These are phyloP conservation scores for Pseudachorutes palmiensis DNA, from an alignment of 1,140 invertebrate species.

Conservation along the genomic window DNA sequence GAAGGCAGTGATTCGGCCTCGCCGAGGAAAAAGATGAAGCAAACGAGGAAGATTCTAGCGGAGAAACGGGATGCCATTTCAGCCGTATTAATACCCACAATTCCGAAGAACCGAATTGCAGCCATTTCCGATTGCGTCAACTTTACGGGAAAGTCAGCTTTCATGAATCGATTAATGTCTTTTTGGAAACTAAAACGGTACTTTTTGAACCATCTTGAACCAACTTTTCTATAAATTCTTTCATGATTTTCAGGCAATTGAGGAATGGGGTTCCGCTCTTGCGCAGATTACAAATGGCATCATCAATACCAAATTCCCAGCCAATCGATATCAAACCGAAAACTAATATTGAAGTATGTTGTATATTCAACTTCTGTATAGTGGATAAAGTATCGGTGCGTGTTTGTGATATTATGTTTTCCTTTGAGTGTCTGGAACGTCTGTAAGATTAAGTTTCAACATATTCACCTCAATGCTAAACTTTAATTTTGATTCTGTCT, in stretches of 20 bases:
- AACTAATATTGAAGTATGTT: not conserved
- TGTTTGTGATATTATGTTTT: too few relatives aligned
- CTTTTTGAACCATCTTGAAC: not conserved
- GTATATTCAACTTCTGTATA: too few relatives aligned
- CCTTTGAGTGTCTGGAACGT: too few relatives aligned
- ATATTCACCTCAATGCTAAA: too few relatives aligned
- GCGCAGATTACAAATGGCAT: slow-evolving; percentile 65
- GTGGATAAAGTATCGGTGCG: too few relatives aligned
- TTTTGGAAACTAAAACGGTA: slow-evolving; percentile 83
- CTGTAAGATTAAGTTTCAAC: too few relatives aligned
- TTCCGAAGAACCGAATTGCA: slow-evolving; percentile 76
- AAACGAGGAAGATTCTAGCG: slow-evolving; percentile 65
- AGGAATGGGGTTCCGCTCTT: slow-evolving; percentile 92
- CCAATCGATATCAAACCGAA: slow-evolving; percentile 4
- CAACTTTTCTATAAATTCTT: not conserved
- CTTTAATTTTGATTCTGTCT: slow-evolving; percentile 13
- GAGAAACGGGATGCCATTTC: slow-evolving; percentile 83
- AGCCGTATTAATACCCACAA: slow-evolving; percentile 86
- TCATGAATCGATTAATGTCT: slow-evolving; percentile 78
- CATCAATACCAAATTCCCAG: slow-evolving; percentile 39
- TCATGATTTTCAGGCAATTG: slow-evolving; percentile 56
- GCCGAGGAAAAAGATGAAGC: slow-evolving; percentile 57
- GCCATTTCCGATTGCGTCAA: slow-evolving; percentile 67
- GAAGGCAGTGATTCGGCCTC: slow-evolving; percentile 15
- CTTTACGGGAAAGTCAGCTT: slow-evolving; percentile 68